Percentiles rank a stretch among this genome's conserved stretches.
Evolutionary conservation across 2,888 invertebrate species (phyloP).

Genomic region (Loripinus fragilis): DNA sequence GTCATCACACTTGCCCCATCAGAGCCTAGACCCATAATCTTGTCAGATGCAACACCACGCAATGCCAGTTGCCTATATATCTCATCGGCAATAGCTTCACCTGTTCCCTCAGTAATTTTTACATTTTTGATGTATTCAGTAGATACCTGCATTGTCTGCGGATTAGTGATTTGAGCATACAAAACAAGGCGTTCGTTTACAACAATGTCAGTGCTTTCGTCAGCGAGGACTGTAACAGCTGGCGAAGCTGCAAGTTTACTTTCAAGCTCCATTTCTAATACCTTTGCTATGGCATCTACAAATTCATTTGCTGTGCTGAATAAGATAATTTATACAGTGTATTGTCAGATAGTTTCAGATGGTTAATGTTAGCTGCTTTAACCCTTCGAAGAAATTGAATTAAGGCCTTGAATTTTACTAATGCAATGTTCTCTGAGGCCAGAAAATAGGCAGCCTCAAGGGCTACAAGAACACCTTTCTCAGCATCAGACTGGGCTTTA

Average conservation of each 20-base stretch:
- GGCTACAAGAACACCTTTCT: not conserved
- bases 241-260: slow-evolving; percentile 9
- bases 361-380: not conserved
- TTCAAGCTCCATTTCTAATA: not conserved
- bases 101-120: slow-evolving; percentile 12
- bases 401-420: not conserved
- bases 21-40: not conserved
- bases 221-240: slow-evolving; percentile 40
- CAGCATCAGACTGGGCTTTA: not conserved
- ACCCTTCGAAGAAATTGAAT: not conserved
- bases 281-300: not conserved
- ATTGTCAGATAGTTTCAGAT: not conserved
- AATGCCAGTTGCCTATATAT: not conserved
- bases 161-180: slow-evolving; percentile 33
- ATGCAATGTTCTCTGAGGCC: not conserved
- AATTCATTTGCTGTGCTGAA: slow-evolving; percentile 3
- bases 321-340: not conserved
- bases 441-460: not conserved
- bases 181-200: slow-evolving; percentile 45
- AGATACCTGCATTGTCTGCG: not conserved
- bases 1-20: slow-evolving; percentile 55
- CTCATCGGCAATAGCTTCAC: slow-evolving; percentile 1
- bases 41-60: not conserved
- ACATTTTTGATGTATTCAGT: slow-evolving; percentile 13
- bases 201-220: slow-evolving; percentile 50